Base-by-base conservation (phyloP, 2,797 vertebrate genomes). In the Eidolon dupreanum region DNA sequence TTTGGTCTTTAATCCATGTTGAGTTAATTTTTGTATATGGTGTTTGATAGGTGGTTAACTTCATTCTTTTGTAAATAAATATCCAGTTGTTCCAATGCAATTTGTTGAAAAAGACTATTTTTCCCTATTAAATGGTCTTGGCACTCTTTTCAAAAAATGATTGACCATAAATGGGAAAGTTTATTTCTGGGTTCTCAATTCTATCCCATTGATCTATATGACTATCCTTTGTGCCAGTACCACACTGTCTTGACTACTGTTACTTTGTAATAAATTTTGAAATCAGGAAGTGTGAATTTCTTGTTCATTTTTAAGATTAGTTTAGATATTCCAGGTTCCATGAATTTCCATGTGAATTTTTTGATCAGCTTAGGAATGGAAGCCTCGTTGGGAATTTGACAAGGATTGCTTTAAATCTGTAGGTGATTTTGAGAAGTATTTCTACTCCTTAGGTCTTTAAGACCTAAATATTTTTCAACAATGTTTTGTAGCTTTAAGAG, bases 31-130 rank as follows among this genome's bases (percentile, higher is more conserved):
- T 92, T 74, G 26, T 19, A 89, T 74, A 33, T 89, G 28, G 13
- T 57, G 6, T 88, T 49, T 74, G n/a, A 7, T 66, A 66, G 24
- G 49, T 3, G 4, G 9, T 63, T 63, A 57, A 46, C 38, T 53
- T 68, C 43, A 28, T 94, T 89, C 49, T 84, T 92, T 79, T 31
- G 6, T 86, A 43, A 51, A 33, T 90, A 38, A 71, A 57, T n/a
- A 78, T 89, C 43, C 43, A 43, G 43, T 9, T 43, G 43, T 43
- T 43, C 43, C 43, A 43, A 10, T 10, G 24, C 20, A 43, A 46
- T 90, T 85, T 85, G 16, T 89, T 38, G 33, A 95, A 65, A 95
- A 81, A 6, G 33, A 82, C 53, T 77, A 9, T 89, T 24, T 84
- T 92, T 15, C 19, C 9, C 24, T 31, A 9, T 66, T 75, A 86